Conservation (phyloP, 2,797 vertebrate species). For the Pipistrellus kuhlii region DNA sequence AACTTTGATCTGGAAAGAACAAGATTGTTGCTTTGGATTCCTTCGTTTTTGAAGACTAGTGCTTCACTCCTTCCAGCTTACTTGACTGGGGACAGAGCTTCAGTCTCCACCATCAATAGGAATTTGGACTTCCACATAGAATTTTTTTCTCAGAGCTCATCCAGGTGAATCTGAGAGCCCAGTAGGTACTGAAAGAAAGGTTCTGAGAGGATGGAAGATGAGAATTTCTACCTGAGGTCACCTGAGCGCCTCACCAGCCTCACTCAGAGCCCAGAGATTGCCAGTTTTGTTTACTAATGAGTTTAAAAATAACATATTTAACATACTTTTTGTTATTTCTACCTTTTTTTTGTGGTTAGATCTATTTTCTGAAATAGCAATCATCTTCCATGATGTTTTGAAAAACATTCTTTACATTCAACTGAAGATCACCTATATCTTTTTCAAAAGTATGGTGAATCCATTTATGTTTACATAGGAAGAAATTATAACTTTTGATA, state of each 20-base stretch:
- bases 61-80: not conserved
- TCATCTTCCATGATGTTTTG: not conserved
- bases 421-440: not conserved
- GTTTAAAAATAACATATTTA: not conserved
- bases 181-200: not conserved
- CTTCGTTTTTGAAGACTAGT: not conserved
- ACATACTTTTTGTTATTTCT: not conserved
- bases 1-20: not conserved
- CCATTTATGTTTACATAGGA: not conserved
- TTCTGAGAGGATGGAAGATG: not conserved
- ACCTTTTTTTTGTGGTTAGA: not conserved
- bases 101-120: not conserved
- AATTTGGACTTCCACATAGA: not conserved
- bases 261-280: not conserved
- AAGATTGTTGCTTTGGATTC: not conserved
- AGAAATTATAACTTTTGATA: not conserved
- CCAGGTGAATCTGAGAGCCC: not conserved
- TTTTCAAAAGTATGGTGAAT: not conserved
- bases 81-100: not conserved
- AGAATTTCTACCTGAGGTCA: not conserved
- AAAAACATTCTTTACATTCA: not conserved
- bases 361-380: not conserved
- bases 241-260: not conserved
- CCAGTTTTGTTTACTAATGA: not conserved
- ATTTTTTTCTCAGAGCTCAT: not conserved